Evolutionary conservation across 1,140 invertebrate species (phyloP).

Genomic region (Protaetia brevitarsis): DNA sequence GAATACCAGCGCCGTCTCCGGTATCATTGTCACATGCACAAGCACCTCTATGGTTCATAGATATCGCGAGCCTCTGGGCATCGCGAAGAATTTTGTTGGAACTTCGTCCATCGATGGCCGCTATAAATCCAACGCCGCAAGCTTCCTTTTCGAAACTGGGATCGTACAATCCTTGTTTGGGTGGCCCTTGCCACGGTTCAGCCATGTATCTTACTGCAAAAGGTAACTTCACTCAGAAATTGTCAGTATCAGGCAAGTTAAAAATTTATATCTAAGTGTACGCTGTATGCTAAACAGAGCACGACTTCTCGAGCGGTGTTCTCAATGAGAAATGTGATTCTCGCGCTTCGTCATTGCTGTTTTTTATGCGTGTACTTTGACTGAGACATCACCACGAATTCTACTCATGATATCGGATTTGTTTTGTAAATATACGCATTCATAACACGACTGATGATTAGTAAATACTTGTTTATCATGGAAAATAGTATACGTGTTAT

Average conservation of each 20-base stretch:
- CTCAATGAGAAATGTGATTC: background rate
- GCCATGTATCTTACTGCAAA: slow-evolving; percentile 23
- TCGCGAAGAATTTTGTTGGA: slow-evolving; percentile 95
- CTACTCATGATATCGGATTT: background rate
- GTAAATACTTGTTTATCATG: background rate
- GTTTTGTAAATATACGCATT: background rate
- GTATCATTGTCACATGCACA: slow-evolving; percentile 99
- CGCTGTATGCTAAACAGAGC: background rate
- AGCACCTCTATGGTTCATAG: slow-evolving; percentile 98
- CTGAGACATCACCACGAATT: slow-evolving; percentile 1
- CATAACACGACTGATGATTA: background rate
- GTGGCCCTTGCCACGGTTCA: slow-evolving; percentile 51
- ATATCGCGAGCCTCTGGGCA: slow-evolving; percentile 87
- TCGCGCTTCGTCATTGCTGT: background rate
- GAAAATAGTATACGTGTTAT: background rate
- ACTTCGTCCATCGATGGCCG: slow-evolving; percentile 91
- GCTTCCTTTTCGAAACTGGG: slow-evolving; percentile 91
- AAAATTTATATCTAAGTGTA: background rate
- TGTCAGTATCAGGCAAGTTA: background rate
- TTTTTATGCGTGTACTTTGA: slow-evolving; percentile 8
- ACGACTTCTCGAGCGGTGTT: background rate
- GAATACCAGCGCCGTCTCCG: slow-evolving; percentile 95
- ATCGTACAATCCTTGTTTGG: slow-evolving; percentile 82
- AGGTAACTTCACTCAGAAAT: background rate
- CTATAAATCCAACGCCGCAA: slow-evolving; percentile 98